Evolutionary conservation across 2,888 invertebrate genomes (phyloP).

Genomic region (Deilephila porcellus): DNA sequence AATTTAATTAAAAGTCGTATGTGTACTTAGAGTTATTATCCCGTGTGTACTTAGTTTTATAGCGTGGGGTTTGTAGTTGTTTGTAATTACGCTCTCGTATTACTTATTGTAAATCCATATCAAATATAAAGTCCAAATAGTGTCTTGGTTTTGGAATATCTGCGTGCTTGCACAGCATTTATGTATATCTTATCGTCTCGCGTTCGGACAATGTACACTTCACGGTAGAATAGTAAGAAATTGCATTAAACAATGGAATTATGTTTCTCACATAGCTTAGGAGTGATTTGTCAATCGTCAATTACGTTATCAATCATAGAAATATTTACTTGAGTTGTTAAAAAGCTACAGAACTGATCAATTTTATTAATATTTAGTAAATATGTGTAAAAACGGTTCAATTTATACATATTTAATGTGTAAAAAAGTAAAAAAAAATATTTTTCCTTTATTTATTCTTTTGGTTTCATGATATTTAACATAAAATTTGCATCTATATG

Average conservation of each 20-base stretch:
- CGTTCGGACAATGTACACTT: background rate
- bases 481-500: too few species aligned
- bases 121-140: background rate
- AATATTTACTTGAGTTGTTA: too few species aligned
- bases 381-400: too few species aligned
- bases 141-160: background rate
- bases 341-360: too few species aligned
- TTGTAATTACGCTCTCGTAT: background rate
- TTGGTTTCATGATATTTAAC: too few species aligned
- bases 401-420: too few species aligned
- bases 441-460: too few species aligned
- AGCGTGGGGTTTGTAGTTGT: background rate
- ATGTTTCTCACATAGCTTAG: too few species aligned
- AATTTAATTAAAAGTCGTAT: conserved; percentile 32
- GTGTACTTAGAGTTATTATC: conserved; percentile 15
- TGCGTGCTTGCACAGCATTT: background rate
- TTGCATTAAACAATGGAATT: background rate
- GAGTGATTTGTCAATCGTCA: too few species aligned
- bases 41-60: conserved; percentile 7
- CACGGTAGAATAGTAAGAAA: background rate
- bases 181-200: background rate
- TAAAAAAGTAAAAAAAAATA: too few species aligned
- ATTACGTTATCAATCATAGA: too few species aligned
- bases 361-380: too few species aligned
- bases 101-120: conserved; percentile 14